Evolutionary conservation across 2,113 vertebrate species (phyloP).

Genomic region (Malurus alboscapulatus): DNA sequence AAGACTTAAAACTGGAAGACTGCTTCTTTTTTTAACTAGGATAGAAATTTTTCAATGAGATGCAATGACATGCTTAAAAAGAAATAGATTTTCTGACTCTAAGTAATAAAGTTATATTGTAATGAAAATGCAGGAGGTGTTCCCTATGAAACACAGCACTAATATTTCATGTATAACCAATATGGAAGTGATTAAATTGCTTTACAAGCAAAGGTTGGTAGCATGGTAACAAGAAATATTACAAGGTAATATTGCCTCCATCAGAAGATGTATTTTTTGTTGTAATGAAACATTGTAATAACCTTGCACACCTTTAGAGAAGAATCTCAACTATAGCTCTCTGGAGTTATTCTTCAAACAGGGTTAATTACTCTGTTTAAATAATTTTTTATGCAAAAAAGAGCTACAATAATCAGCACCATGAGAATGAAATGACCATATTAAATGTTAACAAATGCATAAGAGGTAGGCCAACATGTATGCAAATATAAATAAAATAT

Average conservation of each 20-base stretch:
- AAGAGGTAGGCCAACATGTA: not conserved
- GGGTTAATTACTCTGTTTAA: not conserved
- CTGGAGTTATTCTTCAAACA: constrained; percentile 13
- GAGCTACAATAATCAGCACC: not conserved
- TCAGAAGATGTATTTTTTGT: constrained; percentile 23
- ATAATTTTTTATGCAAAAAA: not conserved
- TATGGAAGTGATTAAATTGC: constrained; percentile 23
- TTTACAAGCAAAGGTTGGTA: constrained; percentile 27
- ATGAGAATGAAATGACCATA: not conserved
- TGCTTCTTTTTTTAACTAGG: not conserved
- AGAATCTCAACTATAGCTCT: not conserved
- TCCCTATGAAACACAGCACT: constrained; percentile 8
- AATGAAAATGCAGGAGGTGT: constrained; percentile 7
- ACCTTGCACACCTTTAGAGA: not conserved
- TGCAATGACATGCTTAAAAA: constrained; percentile 1
- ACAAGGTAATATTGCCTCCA: not conserved
- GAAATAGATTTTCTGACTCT: constrained; percentile 13
- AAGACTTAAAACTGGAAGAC: not conserved
- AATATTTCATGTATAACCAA: constrained; percentile 10
- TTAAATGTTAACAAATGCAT: not conserved
- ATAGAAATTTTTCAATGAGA: not conserved
- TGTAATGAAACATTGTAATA: constrained; percentile 24
- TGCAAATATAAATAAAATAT: not conserved
- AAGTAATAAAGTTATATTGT: constrained; percentile 4
- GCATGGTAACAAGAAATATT: not conserved